Conservation (phyloP, 2,113 vertebrate genomes). For the Lipotes vexillifer region DNA sequence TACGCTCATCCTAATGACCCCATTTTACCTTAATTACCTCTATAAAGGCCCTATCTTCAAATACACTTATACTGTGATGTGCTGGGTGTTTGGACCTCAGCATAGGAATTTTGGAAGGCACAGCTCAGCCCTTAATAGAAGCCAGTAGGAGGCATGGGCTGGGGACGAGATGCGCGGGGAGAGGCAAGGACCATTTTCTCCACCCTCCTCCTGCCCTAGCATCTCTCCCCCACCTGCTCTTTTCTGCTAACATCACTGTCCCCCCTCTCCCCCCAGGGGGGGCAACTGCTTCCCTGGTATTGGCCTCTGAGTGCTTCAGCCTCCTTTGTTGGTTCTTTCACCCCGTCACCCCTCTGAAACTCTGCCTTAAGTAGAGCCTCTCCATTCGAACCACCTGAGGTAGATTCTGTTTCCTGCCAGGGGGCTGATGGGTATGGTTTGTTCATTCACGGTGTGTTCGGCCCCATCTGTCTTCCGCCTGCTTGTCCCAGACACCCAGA, state of each 20-base stretch:
- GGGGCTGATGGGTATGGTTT: too few species aligned
- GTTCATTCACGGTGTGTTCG: background rate
- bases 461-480: background rate
- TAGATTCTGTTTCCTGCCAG: background rate
- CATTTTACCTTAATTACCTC: background rate
- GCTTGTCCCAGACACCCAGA: background rate
- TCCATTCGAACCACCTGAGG: fast-evolving
- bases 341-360: background rate
- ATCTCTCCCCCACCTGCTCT: background rate
- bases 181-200: background rate
- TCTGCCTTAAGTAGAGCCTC: background rate
- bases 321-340: background rate
- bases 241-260: too few species aligned
- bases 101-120: background rate
- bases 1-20: background rate
- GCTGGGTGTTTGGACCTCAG: background rate
- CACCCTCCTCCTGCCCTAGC: too few species aligned
- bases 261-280: fast-evolving
- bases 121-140: background rate
- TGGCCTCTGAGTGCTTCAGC: background rate
- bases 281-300: too few species aligned
- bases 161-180: fast-evolving
- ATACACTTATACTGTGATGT: background rate
- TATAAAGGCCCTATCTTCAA: background rate
- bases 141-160: background rate